Conservation (phyloP, 1,140 invertebrate genomes). For the Littorina saxatilis region DNA sequence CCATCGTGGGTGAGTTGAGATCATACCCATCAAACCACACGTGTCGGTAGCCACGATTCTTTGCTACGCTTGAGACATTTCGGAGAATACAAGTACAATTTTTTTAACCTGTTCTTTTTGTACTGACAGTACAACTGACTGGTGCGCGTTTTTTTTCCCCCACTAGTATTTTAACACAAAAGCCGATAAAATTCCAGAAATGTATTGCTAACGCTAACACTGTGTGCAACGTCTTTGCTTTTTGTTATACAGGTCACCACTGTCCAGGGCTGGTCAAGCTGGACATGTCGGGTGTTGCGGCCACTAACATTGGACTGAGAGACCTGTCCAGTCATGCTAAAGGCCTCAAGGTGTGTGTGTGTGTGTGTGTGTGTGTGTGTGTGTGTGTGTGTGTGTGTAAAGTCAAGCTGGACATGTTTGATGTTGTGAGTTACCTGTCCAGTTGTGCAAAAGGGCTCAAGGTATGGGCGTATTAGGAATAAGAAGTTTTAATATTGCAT, state of each 20-base stretch:
- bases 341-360: not conserved
- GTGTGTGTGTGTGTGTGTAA: not conserved
- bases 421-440: not conserved
- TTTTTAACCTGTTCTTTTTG: not conserved
- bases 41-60: not conserved
- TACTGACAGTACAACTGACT: not conserved
- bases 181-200: too few species aligned
- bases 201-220: too few species aligned
- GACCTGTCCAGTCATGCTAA: not conserved
- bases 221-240: too few species aligned
- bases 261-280: not conserved
- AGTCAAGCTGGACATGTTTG: not conserved
- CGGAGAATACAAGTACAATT: not conserved
- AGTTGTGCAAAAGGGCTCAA: not conserved
- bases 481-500: not conserved
- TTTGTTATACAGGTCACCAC: slow-evolving; percentile 11
- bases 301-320: not conserved
- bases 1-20: not conserved
- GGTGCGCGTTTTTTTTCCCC: not conserved
- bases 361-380: not conserved
- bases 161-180: not conserved
- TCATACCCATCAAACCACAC: not conserved
- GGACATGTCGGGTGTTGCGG: not conserved
- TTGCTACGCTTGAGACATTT: not conserved
- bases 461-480: too few species aligned